Base-by-base conservation (phyloP, 1,140 invertebrate genomes). In the Mizuhopecten yessoensis region DNA sequence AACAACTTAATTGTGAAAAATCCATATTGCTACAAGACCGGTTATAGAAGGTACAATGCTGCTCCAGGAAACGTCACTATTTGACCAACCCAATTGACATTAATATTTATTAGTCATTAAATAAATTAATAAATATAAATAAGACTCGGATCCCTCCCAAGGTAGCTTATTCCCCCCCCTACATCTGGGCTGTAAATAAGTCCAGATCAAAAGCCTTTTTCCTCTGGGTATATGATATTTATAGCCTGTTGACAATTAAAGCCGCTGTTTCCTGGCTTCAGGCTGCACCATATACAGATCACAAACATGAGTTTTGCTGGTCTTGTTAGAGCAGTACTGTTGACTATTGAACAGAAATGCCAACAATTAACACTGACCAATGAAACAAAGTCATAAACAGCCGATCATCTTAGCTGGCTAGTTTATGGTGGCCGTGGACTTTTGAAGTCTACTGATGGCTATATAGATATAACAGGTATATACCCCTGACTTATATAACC, bases 241-340 rank as follows among this genome's bases (percentile, higher is more conserved):
- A 75, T 75, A 75, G 57, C 57, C 3, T 75, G 57, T 75, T 75
- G 57, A 75, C 57, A 75, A 75, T 75, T 75, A 75, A 75, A 75
- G 57, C 57, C 57, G 0, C 1, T 75, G 57, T 75, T 75, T 75
- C 57, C 57, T 75, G 57, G 23, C 57, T 75, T 29, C 3, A 17
- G 57, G 57, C 57, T 75, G 23, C 23, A 75, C 17, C 17, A 75
- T 75, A 75, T n/a, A 9, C 23, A 75, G 23, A 75, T 75, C 23
- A 23, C 29, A 75, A 29, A 75, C 57, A 75, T 29, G 57, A n/a
- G 23, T 75, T 75, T 75, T 29, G 23, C 57, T 29, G n/a, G n/a
- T n/a, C 57, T 75, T 75, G 57, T 75, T 75, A 75, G 57, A 23
- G 45, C 45, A n/a, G n/a, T n/a, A n/a, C n/a, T 49, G 45, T 49